Evolutionary conservation across 2,113 vertebrate species (phyloP), one percentile per base, ranked within the genome.

Genomic region (Himantopus leucocephalus): DNA sequence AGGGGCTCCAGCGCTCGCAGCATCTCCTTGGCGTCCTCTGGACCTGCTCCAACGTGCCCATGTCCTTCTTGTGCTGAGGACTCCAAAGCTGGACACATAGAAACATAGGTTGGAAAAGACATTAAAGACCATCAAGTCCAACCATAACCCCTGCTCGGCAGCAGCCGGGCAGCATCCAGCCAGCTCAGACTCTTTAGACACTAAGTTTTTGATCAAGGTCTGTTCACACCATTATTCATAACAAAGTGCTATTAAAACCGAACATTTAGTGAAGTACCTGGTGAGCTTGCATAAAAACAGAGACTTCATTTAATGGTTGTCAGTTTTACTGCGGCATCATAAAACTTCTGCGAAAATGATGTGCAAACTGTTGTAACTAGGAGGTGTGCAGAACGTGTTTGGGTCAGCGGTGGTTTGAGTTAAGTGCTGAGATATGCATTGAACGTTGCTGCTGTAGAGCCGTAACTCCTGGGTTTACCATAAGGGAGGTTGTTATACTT

Each of bases 371-470:
- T 1, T 19, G 56, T 8, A 2, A 8, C 12, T 22, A 18, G 68
- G n/a, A 16, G 15, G 23, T 1, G 23, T 37, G 77, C 1, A 4
- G 19, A 7, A 9, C 4, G 1, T 0, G n/a, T 24, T 39, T 50
- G 30, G 71, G 76, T 56, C 37, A 27, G 62, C 67, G 1, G 13
- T 5, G 58, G 37, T 9, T 39, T 37, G 3, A 50, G 60, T 27
- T 9, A 3, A 15, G 75, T 3, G 1, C 74, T 4, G 41, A 41
- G 60, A 16, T 23, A 1, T 1, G 26, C 35, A 0, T 1, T 4
- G 50, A 17, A 12, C 10, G 67, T 3, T 29, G 70, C 68, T 81
- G 70, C 71, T 30, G 27, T 3, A 2, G 55, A 59, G 48, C 9
- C 15, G 2, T 72, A 15, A 14, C 35, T 30, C 45, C 39, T 4